phyloP scores from a whole-genome alignment of 2,797 vertebrate genomes.

The Acridotheres tristis region DNA sequence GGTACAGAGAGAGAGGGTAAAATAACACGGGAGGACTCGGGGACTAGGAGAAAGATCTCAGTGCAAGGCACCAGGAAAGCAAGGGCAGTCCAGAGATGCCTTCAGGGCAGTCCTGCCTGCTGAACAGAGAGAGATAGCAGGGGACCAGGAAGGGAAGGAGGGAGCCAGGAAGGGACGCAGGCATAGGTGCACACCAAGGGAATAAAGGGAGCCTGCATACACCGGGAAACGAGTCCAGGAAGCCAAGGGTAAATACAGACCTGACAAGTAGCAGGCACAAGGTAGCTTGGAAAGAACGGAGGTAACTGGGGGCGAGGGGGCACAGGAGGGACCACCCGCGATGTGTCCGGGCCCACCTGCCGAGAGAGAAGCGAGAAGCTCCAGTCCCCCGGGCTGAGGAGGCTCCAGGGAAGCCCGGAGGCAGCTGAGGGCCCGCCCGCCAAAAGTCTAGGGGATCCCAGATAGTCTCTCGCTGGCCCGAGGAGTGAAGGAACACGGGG shows the following conservation, averaged over 20 bases:
- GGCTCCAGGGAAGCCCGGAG: neutral
- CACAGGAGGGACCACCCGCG: fast-evolving
- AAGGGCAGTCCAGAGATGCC: neutral
- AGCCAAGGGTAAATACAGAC: neutral
- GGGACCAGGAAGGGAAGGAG: fast-evolving
- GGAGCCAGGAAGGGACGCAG: neutral
- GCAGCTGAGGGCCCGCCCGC: neutral
- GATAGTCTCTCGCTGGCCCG: neutral
- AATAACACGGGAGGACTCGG: neutral
- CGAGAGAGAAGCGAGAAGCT: neutral
- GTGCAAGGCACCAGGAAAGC: neutral
- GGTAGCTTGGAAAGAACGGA: fast-evolving
- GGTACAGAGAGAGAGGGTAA: fast-evolving
- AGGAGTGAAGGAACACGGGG: fast-evolving
- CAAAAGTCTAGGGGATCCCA: neutral
- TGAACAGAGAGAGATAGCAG: fast-evolving
- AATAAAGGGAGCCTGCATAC: neutral
- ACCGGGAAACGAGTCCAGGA: fast-evolving
- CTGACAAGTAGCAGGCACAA: neutral
- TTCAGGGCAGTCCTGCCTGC: neutral
- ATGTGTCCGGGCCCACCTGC: neutral
- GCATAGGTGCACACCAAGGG: no score
- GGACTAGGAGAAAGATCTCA: neutral
- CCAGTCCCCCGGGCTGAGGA: neutral
- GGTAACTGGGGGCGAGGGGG: fast-evolving